A percentile compares a stretch with the other conserved stretches of the same genome.
Evolutionary conservation across 1,140 invertebrate genomes (phyloP).

Genomic region (Radopholus similis): DNA sequence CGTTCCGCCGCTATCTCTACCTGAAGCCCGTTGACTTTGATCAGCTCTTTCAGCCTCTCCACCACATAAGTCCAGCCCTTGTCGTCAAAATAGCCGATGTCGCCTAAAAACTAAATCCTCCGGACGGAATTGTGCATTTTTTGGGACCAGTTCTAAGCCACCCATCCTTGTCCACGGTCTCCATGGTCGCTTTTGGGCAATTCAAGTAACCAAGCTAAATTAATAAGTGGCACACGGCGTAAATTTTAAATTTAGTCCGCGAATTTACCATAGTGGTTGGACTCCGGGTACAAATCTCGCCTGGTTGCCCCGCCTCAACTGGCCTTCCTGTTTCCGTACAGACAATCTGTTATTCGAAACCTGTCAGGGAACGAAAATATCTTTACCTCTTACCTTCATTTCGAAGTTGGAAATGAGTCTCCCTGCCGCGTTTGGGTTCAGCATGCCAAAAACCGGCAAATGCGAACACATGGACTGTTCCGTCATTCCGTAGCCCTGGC

Average conservation of each 20-base stretch:
- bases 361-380: no score
- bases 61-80: constrained; percentile 70
- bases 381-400: constrained; percentile 28
- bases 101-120: constrained; percentile 59
- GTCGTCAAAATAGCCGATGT: constrained; percentile 73
- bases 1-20: constrained; percentile 14
- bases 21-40: constrained; percentile 79
- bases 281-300: constrained; percentile 37
- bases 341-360: constrained; percentile 37
- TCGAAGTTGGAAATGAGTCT: constrained; percentile 37
- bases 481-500: constrained; percentile 42
- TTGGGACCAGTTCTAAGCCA: constrained; percentile 74
- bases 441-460: constrained; percentile 29
- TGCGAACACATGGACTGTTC: constrained; percentile 31
- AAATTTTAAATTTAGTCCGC: background rate
- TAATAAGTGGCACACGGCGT: background rate
- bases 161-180: constrained; percentile 69
- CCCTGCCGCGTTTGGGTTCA: constrained; percentile 7
- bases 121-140: background rate
- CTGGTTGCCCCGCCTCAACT: constrained; percentile 23
- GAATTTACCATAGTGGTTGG: constrained; percentile 40
- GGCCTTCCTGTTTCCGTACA: constrained; percentile 31
- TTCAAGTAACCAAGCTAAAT: constrained; percentile 44
- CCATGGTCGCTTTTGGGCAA: constrained; percentile 49
- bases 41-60: constrained; percentile 81